phyloP scores from a whole-genome alignment of 2,888 invertebrate species.

The Elysia crispata region DNA sequence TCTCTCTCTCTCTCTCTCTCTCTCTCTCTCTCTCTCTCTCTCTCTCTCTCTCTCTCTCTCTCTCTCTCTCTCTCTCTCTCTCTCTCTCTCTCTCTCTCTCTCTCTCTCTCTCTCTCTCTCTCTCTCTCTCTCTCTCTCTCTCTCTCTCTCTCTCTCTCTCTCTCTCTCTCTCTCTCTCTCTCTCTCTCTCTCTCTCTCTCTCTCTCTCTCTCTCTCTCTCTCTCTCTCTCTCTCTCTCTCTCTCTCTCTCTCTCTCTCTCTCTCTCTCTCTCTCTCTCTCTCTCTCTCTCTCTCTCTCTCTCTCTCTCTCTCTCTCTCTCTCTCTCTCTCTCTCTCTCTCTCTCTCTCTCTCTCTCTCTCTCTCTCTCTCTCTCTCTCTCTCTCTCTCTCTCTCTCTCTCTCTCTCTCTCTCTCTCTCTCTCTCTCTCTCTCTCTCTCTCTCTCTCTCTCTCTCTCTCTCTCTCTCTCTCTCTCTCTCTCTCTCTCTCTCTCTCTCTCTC shows the following conservation, averaged over 20 bases:
- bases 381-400: background rate
- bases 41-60: constrained; percentile 40
- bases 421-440: constrained; percentile 40
- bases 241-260: constrained; percentile 43
- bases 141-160: constrained; percentile 42
- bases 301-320: constrained; percentile 9
- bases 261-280: constrained; percentile 44
- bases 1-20: background rate
- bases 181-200: background rate
- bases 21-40: constrained; percentile 29
- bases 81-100: constrained; percentile 10
- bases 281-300: background rate
- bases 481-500: background rate
- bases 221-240: constrained; percentile 33
- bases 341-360: constrained; percentile 44
- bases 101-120: background rate
- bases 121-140: constrained; percentile 34
- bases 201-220: background rate
- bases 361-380: constrained; percentile 42
- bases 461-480: constrained; percentile 34
- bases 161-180: constrained; percentile 45
- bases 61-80: constrained; percentile 46
- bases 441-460: constrained; percentile 44
- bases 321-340: constrained; percentile 36
- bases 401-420: constrained; percentile 23